A percentile compares a stretch with the other conserved stretches of the same genome.
Conservation (phyloP, 2,113 vertebrate genomes). For the Myotis brandtii region DNA sequence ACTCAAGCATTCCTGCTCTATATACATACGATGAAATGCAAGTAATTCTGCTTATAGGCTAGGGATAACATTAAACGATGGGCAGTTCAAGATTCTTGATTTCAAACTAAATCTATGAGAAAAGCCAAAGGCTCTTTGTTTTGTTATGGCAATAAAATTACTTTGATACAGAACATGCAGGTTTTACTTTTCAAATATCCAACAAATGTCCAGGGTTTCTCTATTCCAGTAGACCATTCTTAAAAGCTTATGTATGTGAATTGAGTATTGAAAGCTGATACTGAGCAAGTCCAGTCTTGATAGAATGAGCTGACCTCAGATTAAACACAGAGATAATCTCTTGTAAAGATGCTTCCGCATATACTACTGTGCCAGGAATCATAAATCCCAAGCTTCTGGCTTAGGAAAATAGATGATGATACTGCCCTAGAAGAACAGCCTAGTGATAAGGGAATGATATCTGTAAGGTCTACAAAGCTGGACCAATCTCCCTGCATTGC, state of each 20-base stretch:
- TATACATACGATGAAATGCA: neutral
- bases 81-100: neutral
- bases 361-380: neutral
- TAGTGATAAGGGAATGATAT: neutral
- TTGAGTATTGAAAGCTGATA: neutral
- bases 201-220: neutral
- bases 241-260: neutral
- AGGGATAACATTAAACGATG: neutral
- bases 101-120: neutral
- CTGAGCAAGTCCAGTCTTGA: neutral
- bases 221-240: neutral
- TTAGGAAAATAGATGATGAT: neutral
- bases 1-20: neutral
- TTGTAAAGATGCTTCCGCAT: neutral
- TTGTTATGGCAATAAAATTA: constrained; percentile 31
- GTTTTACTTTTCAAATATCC: constrained; percentile 13
- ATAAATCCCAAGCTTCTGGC: neutral
- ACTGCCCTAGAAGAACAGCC: fast-evolving
- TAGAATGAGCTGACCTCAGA: neutral
- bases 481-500: too few relatives aligned
- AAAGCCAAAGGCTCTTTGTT: neutral
- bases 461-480: neutral
- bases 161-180: neutral
- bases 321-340: neutral
- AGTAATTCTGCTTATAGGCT: neutral